These are phyloP conservation scores for Callyntrura guangdongensis DNA, from an alignment of 2,888 invertebrate genomes.

Conservation along the genomic window DNA sequence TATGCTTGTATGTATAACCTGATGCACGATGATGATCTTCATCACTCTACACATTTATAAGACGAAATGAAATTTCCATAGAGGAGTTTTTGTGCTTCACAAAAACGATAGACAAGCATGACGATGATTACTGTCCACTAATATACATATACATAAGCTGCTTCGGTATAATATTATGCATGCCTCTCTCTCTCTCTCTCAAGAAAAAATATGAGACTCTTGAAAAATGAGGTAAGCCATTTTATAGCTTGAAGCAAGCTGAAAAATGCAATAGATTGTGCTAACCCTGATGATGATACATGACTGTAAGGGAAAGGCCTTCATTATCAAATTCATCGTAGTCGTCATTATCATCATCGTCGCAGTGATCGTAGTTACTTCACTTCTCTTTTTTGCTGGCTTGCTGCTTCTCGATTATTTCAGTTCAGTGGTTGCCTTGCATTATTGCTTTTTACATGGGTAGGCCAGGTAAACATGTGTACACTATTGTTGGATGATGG, in stretches of 20 bases:
- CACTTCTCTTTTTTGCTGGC: slow-evolving; percentile 32
- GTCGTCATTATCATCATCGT: slow-evolving; percentile 2
- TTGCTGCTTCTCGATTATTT: neutral
- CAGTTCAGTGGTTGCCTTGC: slow-evolving; percentile 53
- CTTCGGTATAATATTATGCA: neutral
- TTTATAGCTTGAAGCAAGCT: slow-evolving; percentile 58
- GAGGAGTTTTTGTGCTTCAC: neutral
- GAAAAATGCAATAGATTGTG: slow-evolving; percentile 12
- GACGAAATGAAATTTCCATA: slow-evolving; percentile 51
- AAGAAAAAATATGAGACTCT: slow-evolving; percentile 36
- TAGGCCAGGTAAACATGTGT: slow-evolving; percentile 1
- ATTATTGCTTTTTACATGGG: slow-evolving; percentile 41
- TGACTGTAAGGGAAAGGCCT: slow-evolving; percentile 61
- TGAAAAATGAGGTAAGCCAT: slow-evolving; percentile 55
- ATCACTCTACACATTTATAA: neutral
- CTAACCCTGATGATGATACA: slow-evolving; percentile 67
- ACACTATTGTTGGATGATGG: neutral
- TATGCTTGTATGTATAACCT: neutral
- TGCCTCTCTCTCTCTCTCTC: neutral
- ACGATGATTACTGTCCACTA: slow-evolving; percentile 8
- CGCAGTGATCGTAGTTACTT: slow-evolving; percentile 19
- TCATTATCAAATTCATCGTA: slow-evolving; percentile 47
- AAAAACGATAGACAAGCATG: slow-evolving; percentile 49
- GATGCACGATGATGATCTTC: slow-evolving; percentile 8
- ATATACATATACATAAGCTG: no score